phyloP scores from a whole-genome alignment of 2,113 vertebrate species.

The Charadrius vociferus region DNA sequence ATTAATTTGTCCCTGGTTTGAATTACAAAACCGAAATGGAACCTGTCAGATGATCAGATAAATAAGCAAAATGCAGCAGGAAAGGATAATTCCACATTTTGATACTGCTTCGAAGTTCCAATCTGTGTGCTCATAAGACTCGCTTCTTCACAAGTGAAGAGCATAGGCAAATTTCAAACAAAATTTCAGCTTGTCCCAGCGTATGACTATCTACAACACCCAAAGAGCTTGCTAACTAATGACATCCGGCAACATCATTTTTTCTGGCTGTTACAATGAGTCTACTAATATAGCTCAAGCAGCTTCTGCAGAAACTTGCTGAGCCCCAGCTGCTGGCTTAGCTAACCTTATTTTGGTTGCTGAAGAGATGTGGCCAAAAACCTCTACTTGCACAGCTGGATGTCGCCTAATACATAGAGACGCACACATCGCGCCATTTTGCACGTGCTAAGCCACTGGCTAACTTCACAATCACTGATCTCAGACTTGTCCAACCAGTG shows the following conservation, averaged over 20 bases:
- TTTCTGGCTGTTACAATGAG: background rate
- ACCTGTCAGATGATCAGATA: background rate
- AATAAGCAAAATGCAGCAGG: background rate
- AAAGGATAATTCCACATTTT: background rate
- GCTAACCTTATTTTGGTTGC: background rate
- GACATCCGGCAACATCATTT: background rate
- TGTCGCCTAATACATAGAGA: background rate
- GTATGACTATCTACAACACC: background rate
- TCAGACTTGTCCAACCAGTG: background rate
- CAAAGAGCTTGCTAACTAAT: background rate
- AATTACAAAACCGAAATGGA: background rate
- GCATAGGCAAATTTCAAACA: background rate
- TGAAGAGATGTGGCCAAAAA: background rate
- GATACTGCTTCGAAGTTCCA: background rate
- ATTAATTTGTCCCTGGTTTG: background rate
- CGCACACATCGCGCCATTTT: background rate
- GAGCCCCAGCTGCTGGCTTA: background rate
- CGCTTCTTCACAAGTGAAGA: background rate
- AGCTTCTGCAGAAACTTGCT: background rate
- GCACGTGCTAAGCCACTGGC: background rate
- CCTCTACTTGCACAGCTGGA: background rate
- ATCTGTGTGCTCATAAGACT: background rate
- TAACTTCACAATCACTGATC: background rate
- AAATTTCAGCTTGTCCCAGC: background rate
- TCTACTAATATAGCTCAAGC: background rate